Evolutionary conservation across 2,797 vertebrate genomes (phyloP), one percentile per base, ranked within the genome.

Genomic region (Acrossocheilus wenchowensis): DNA sequence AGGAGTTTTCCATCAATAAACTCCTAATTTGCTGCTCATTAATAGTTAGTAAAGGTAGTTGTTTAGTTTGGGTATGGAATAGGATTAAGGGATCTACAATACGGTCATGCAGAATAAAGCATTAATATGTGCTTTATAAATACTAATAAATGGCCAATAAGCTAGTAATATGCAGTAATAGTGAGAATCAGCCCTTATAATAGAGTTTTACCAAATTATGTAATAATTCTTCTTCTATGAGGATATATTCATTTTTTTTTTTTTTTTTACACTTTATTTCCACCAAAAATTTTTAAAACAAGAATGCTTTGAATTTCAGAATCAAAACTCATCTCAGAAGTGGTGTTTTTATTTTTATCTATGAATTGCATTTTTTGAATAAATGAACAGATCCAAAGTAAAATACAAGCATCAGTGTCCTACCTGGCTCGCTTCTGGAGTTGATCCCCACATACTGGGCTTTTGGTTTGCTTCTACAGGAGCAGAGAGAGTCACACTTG

Each of bases 391-490:
- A 68, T 75, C 1, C 5, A 26, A 5, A 78, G 1, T 41, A 1
- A 39, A n/a, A 39, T 23, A 74, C 5, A 0, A 36, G 30, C 26
- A 75, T 75, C 0, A 45, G 6, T 11, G 2, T 41, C 96, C 96
- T 94, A 99, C 98, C 96, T 98, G 97, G 88, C 95, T 96, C 87
- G 95, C 95, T 88, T 90, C 94, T 90, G 87, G 21, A 69, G 87
- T 90, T 88, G 95, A 0, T 83, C 92, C 95, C 96, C 96, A 96
- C 90, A 93, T 89, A 15, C 95, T 90, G 86, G 96, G 95, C 90
- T 97, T 97, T 74, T 96, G 95, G 88, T 92, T 94, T 90, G 94
- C 94, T 92, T 94, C 93, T 90, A 88, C 90, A 93, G 94, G 92
- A 92, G 95, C 90, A 87, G 95, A 94, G 52, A 95, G 94, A 1